Percentiles rank a stretch among this genome's conserved stretches.
phyloP scores from a whole-genome alignment of 2,888 invertebrate genomes.

The Chirona hameri region DNA sequence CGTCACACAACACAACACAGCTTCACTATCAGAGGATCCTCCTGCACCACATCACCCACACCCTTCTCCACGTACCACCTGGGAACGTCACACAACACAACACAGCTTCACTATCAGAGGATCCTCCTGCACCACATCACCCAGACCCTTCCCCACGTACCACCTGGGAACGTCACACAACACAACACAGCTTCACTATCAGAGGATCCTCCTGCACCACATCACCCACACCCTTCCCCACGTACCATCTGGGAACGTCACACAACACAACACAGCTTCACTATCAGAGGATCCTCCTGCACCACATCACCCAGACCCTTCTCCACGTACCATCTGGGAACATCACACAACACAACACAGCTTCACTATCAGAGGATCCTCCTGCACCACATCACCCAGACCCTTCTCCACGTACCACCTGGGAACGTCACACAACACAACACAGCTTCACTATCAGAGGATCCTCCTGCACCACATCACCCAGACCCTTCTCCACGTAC shows the following conservation, averaged over 20 bases:
- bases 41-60: slow-evolving; percentile 48
- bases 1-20: too few species aligned
- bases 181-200: slow-evolving; percentile 65
- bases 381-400: slow-evolving; percentile 48
- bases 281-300: slow-evolving; percentile 56
- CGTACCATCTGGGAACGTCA: slow-evolving; percentile 58
- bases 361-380: slow-evolving; percentile 61
- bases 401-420: slow-evolving; percentile 57
- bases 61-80: slow-evolving; percentile 57
- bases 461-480: slow-evolving; percentile 48
- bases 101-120: slow-evolving; percentile 66
- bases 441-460: slow-evolving; percentile 66
- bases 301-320: slow-evolving; percentile 52
- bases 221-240: slow-evolving; percentile 51
- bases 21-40: slow-evolving; percentile 61
- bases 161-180: too few species aligned
- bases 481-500: slow-evolving; percentile 53
- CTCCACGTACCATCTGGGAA: slow-evolving; percentile 56
- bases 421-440: too few species aligned
- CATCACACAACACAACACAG: too few species aligned
- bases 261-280: too few species aligned
- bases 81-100: too few species aligned
- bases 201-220: slow-evolving; percentile 53
- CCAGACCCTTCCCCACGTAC: slow-evolving; percentile 53
- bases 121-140: slow-evolving; percentile 48